phyloP scores from a whole-genome alignment of 2,888 invertebrate genomes.

The Euclidia mi region DNA sequence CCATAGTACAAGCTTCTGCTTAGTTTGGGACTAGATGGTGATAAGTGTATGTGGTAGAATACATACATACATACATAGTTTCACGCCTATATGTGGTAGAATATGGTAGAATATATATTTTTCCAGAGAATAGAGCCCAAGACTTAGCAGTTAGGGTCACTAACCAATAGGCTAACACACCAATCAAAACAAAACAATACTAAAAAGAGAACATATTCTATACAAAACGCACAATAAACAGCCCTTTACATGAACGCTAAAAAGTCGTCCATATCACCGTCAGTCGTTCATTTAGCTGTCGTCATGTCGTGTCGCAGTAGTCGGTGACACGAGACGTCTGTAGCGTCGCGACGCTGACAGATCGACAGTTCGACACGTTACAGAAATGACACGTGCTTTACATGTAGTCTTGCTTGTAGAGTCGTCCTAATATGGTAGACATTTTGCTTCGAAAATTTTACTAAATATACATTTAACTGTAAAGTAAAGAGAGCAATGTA shows the following conservation, averaged over 20 bases:
- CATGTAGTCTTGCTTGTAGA: slow-evolving; percentile 2
- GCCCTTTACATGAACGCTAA: slow-evolving; percentile 27
- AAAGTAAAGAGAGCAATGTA: no score
- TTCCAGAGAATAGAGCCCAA: no score
- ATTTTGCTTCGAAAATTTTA: no score
- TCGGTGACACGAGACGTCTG: slow-evolving; percentile 32
- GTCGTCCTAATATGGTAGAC: background rate
- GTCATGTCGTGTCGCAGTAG: slow-evolving; percentile 40
- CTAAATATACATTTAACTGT: no score
- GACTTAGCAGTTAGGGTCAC: no score
- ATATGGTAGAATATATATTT: no score
- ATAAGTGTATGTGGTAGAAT: no score
- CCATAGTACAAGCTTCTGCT: no score
- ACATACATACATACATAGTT: no score
- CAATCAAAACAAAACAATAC: slow-evolving; percentile 8
- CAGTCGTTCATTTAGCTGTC: slow-evolving; percentile 58
- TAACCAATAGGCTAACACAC: no score
- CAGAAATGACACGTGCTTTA: slow-evolving; percentile 33
- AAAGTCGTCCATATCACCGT: slow-evolving; percentile 54
- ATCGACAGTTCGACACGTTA: slow-evolving; percentile 41
- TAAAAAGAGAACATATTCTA: background rate
- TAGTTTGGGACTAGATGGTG: no score
- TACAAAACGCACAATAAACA: slow-evolving; percentile 18
- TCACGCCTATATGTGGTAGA: no score
- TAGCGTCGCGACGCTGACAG: slow-evolving; percentile 24